phyloP scores from a whole-genome alignment of 1,140 invertebrate genomes.

The Hormaphis cornu region DNA sequence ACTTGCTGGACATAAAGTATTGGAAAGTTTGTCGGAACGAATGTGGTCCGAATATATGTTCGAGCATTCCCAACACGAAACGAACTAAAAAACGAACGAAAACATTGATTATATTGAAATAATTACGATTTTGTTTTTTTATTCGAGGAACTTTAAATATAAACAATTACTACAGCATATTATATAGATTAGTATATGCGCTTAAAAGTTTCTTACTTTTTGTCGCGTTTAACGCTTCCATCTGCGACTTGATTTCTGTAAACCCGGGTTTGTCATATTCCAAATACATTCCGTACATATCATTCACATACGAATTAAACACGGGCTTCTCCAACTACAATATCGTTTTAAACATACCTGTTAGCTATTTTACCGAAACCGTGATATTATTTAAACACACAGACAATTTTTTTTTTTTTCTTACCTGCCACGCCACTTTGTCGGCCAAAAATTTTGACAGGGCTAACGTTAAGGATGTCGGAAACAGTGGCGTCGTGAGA shows the following conservation, averaged over 20 bases:
- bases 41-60: conserved; percentile 68
- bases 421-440: conserved; percentile 42
- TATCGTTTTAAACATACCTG: conserved; percentile 31
- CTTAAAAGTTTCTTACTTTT: background rate
- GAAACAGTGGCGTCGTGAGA: conserved; percentile 60
- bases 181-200: too few relatives aligned
- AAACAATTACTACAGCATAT: too few relatives aligned
- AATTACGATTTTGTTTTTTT: too few relatives aligned
- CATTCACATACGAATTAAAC: conserved; percentile 37
- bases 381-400: too few relatives aligned
- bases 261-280: conserved; percentile 37
- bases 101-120: background rate
- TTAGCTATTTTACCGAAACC: background rate
- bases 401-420: too few relatives aligned
- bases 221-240: conserved; percentile 9
- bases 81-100: conserved; percentile 51
- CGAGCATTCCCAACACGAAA: conserved; percentile 85
- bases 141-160: too few relatives aligned
- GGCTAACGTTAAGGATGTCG: conserved; percentile 60
- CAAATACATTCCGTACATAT: conserved; percentile 37
- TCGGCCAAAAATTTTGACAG: conserved; percentile 59
- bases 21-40: conserved; percentile 67
- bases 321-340: conserved; percentile 41
- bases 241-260: conserved; percentile 16
- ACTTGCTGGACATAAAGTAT: conserved; percentile 56